Evolutionary conservation across 92 coral and sea anemone genomes (phyloP), one percentile per base, ranked within the genome.

Genomic region (Hydrozoanthus gracilis): DNA sequence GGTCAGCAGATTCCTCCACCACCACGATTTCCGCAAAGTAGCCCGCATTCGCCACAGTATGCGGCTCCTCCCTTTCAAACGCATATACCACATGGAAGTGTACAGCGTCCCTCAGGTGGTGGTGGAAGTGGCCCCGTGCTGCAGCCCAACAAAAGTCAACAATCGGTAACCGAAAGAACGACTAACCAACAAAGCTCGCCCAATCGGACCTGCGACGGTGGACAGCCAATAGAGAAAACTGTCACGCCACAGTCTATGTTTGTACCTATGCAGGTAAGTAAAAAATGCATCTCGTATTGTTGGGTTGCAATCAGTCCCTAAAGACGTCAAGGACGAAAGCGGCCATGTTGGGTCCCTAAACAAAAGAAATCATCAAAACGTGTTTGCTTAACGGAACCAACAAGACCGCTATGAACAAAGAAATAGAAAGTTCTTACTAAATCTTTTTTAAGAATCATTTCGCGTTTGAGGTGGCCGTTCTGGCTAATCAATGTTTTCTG

Each of bases 21-120:
- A 6, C 84, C 61, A 46, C 16, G 73, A 46, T 72, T 20, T 5
- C 72, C 44, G 52, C 73, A 79, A 7, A 60, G 61, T 71, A 79
- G 73, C 84, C 84, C 84, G 20, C 84, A 79, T 44, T 61, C 84
- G 47, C 84, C 84, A 44, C 56, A 79, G 16, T 27, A 44, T 67
- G 51, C 39, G 15, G n/a, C 50, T 45, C 73, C 17, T 58, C 84
- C 45, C 17, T 48, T 45, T 13, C 61, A 72, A 61, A 7, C 72
- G 8, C 73, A 79, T 13, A 8, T 56, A 44, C 52, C 45, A 10
- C 84, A 46, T 79, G 84, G 84, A 16, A 44, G 67, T 17, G 20
- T 65, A 20, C 20, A 15, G 44, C 84, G n/a, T 56, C 45, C 58
- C 8, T 11, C 73, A 13, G 58, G 49, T 46, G 55, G 54, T n/a